Conservation (phyloP, 1,140 invertebrate genomes). For the Geopemphigus sp. region DNA sequence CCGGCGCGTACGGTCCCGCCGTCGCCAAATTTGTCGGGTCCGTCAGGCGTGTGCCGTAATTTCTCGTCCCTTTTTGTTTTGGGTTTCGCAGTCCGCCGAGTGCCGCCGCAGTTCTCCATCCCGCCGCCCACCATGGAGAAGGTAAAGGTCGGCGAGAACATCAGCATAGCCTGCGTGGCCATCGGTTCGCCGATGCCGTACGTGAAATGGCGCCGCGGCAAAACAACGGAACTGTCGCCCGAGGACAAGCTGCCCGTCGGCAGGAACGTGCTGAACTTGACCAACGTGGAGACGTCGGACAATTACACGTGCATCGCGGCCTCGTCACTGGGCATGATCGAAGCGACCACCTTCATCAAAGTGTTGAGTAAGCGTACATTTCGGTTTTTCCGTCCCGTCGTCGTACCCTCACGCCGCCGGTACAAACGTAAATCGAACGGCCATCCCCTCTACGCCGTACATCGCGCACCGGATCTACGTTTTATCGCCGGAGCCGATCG, state of each 20-base stretch:
- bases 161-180: constrained; percentile 95
- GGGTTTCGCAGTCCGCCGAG: constrained; percentile 80
- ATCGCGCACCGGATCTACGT: too few species aligned
- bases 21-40: too few species aligned
- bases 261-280: constrained; percentile 79
- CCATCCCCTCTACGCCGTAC: background rate
- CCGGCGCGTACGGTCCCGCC: too few species aligned
- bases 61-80: background rate
- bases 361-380: constrained; percentile 82
- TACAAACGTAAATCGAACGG: background rate
- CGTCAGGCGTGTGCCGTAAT: constrained; percentile 16
- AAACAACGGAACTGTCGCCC: constrained; percentile 75
- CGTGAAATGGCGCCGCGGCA: constrained; percentile 91
- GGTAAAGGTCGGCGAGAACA: constrained; percentile 82
- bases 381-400: too few species aligned
- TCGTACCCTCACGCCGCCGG: too few species aligned
- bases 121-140: constrained; percentile 78
- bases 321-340: constrained; percentile 90
- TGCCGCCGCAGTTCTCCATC: constrained; percentile 91
- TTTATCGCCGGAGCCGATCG: background rate
- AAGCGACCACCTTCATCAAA: constrained; percentile 81
- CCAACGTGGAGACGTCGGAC: constrained; percentile 83
- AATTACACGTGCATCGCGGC: constrained; percentile 96
- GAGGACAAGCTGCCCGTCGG: constrained; percentile 82
- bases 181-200: constrained; percentile 96